phyloP scores from a whole-genome alignment of 2,888 invertebrate genomes.

The Leptopilina drosophilae region DNA sequence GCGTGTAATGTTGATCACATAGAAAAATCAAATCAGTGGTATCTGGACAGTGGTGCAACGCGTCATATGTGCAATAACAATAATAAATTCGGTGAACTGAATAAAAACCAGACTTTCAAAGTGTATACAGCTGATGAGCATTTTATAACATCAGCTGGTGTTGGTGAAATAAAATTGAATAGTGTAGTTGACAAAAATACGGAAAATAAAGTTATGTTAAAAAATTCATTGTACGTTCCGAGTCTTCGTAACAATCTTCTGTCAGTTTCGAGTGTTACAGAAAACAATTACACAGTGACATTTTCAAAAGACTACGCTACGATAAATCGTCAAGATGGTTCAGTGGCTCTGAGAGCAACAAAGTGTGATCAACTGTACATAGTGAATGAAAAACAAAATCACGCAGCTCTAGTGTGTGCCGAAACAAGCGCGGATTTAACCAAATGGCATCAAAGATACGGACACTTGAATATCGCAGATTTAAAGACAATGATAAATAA shows the following conservation, averaged over 20 bases:
- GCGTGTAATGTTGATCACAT: slow-evolving; percentile 24
- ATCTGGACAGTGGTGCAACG: slow-evolving; percentile 36
- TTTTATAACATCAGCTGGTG: slow-evolving; percentile 6
- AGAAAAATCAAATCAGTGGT: slow-evolving; percentile 30
- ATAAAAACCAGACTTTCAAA: not conserved
- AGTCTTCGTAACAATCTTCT: slow-evolving; percentile 59
- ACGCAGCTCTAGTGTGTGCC: not conserved
- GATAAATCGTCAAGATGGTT: slow-evolving; percentile 51
- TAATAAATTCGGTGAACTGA: slow-evolving; percentile 5
- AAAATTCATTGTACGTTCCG: slow-evolving; percentile 56
- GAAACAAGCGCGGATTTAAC: slow-evolving; percentile 37
- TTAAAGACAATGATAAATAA: slow-evolving; percentile 40
- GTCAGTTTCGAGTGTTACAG: slow-evolving; percentile 60
- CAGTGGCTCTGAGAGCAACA: slow-evolving; percentile 42
- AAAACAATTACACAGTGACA: slow-evolving; percentile 55
- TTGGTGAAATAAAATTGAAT: slow-evolving; percentile 39
- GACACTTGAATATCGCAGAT: slow-evolving; percentile 44
- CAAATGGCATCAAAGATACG: slow-evolving; percentile 49
- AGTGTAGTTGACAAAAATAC: not conserved
- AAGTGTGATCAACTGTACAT: slow-evolving; percentile 42
- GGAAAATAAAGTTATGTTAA: slow-evolving; percentile 45
- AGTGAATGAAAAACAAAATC: slow-evolving; percentile 43
- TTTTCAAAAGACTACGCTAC: slow-evolving; percentile 55
- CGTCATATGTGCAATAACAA: slow-evolving; percentile 28
- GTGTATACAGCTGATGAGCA: slow-evolving; percentile 23